A percentile compares a stretch with the other conserved stretches of the same genome.
These are phyloP conservation scores for Gulo gulo DNA, from an alignment of 2,113 vertebrate genomes.

Conservation along the genomic window DNA sequence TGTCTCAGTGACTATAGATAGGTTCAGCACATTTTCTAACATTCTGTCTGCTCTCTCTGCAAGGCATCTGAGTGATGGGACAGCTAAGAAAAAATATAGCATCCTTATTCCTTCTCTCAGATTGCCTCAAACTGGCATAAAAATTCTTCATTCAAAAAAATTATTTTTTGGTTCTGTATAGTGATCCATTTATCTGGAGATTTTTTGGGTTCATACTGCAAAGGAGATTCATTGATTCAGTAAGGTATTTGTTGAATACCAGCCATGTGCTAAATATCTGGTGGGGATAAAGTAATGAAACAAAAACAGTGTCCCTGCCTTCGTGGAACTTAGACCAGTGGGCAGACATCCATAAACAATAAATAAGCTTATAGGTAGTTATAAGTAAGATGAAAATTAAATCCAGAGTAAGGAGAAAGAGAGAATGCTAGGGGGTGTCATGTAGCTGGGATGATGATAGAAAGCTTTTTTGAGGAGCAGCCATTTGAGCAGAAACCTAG, in stretches of 20 bases:
- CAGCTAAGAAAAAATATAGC: background rate
- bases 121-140: background rate
- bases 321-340: background rate
- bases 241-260: background rate
- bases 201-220: background rate
- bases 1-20: background rate
- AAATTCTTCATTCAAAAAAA: background rate
- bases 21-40: constrained; percentile 4
- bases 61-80: background rate
- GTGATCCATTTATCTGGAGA: background rate
- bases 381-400: background rate
- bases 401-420: background rate
- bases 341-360: background rate
- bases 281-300: background rate
- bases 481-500: background rate
- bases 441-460: background rate
- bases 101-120: background rate
- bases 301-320: background rate
- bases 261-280: background rate
- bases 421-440: background rate
- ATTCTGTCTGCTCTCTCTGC: background rate
- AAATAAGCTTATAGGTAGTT: background rate
- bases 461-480: background rate
- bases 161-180: background rate
- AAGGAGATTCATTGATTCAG: background rate